Evolutionary conservation across 2,113 vertebrate genomes (phyloP), one percentile per base, ranked within the genome.

Genomic region (Trichechus manatus): DNA sequence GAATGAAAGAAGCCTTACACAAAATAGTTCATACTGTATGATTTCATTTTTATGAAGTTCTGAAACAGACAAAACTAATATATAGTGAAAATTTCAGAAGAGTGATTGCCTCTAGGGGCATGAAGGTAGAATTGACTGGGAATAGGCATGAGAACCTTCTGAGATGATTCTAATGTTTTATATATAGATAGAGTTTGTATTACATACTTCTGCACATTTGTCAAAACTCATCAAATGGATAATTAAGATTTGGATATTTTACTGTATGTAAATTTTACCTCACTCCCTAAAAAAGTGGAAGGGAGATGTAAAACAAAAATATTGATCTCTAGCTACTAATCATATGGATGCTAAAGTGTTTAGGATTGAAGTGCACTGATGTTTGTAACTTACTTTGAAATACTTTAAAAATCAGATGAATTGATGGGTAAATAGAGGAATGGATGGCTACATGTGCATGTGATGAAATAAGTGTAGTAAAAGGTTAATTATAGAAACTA

Each of bases 171-270:
- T 84, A 70, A 64, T 83, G 22, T 89, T 89, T 53, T 53, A 31
- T 79, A 53, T 2, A 17, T 47, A 22, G 70, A 22, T 9, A 81
- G 47, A 92, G 31, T 84, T 94, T 66, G n/a, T 27, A 6, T 75
- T 97, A 15, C 8, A 17, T 36, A 72, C 63, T 4, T 92, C 25
- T 81, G 39, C 36, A 50, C 72, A 22, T 89, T 88, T 93, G 68
- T 93, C 78, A 90, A 4, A 87, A 78, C n/a, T 66, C 44, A 74
- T 72, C n/a, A 93, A 29, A 22, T 68, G 56, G 39, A 29, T 31
- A 84, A 72, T 90, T 77, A 64, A 27, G 84, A 85, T 87, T 90
- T 85, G 42, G 5, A 1, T 80, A 79, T 90, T 94, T 96, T 6
- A 68, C 29, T 83, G 5, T 91, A 53, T 11, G 0, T 88, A 33